Evolutionary conservation across 2,888 invertebrate genomes (phyloP).

Genomic region (Lycia hirtaria): DNA sequence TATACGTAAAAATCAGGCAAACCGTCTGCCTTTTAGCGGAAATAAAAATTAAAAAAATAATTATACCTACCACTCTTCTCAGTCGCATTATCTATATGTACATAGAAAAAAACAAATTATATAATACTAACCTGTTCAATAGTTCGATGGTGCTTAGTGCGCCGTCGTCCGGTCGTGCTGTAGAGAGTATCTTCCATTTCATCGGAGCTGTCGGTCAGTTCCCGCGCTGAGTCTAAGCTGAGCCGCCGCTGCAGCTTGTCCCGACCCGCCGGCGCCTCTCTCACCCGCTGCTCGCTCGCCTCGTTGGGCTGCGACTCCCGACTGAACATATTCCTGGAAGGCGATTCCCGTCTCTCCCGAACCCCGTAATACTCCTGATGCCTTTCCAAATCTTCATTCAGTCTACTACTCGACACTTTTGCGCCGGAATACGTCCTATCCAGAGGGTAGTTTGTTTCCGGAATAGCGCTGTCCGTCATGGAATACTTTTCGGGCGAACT

Average conservation of each 20-base stretch:
- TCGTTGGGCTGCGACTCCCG: conserved; percentile 74
- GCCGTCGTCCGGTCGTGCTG: conserved; percentile 85
- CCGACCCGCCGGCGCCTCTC: conserved; percentile 50
- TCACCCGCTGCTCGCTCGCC: conserved; percentile 65
- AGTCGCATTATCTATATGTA: no score
- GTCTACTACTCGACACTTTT: conserved; percentile 75
- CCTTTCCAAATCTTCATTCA: conserved; percentile 79
- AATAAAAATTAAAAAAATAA: no score
- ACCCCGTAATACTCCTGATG: conserved; percentile 72
- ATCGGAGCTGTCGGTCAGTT: conserved; percentile 89
- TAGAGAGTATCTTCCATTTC: conserved; percentile 85
- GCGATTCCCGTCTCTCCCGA: conserved; percentile 69
- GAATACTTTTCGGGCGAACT: conserved; percentile 73
- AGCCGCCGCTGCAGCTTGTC: conserved; percentile 87
- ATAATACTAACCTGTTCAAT: conserved; percentile 84
- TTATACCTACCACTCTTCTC: background rate
- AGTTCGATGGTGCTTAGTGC: conserved; percentile 85
- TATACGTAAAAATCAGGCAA: no score
- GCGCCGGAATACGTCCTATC: conserved; percentile 79
- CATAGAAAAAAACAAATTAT: no score
- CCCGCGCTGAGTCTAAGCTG: conserved; percentile 89
- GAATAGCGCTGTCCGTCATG: conserved; percentile 67
- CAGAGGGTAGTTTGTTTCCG: conserved; percentile 78
- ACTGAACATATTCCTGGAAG: conserved; percentile 63
- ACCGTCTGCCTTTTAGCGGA: no score